Evolutionary conservation across 1,140 invertebrate genomes (phyloP), one percentile per base, ranked within the genome.

Genomic region (Aphidius gifuensis): DNA sequence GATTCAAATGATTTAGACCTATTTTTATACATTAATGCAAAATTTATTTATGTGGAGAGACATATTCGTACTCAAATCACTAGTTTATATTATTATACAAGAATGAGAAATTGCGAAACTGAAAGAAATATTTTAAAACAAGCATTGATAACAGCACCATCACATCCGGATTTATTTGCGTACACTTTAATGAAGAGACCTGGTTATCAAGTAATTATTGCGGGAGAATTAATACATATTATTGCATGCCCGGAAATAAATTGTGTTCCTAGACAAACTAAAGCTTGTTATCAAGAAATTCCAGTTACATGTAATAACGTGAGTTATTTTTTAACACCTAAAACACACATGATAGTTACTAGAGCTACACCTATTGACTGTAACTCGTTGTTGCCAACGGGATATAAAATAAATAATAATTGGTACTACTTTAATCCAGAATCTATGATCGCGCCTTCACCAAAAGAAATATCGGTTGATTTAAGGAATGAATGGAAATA

Each of bases 41-140:
- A 68, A 50, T 68, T 70, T 16, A 16, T 68, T 1, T 70, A 68
- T 38, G 63, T 61, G 3, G 69, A 70, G 39, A 61, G 49, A 21
- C 63, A 63, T 46, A 43, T 66, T 16, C 58, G 57, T 2, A 60
- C 21, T 5, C 56, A 61, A 32, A 57, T 66, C 1, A 55, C 48
- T 1, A 48, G 60, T 5, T 16, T 69, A 6, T 71, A 71, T 42
- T 11, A 49, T 2, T 61, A 67, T 46, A 47, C 66, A 3, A 0
- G 67, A 5, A 1, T 45, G 6, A 65, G 64, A 48, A 56, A 58
- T n/a, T 71, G 69, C n/a, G 58, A 66, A 38, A 3, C 65, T 9
- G 58, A 68, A 45, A 23, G 57, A 11, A 51, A 65, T 32, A 39
- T 64, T 0, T 16, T 68, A 9, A 16, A 57, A 38, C 65, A 69